These are phyloP conservation scores for Drosophila nasuta DNA, from an alignment of 1,140 invertebrate species.

Conservation along the genomic window DNA sequence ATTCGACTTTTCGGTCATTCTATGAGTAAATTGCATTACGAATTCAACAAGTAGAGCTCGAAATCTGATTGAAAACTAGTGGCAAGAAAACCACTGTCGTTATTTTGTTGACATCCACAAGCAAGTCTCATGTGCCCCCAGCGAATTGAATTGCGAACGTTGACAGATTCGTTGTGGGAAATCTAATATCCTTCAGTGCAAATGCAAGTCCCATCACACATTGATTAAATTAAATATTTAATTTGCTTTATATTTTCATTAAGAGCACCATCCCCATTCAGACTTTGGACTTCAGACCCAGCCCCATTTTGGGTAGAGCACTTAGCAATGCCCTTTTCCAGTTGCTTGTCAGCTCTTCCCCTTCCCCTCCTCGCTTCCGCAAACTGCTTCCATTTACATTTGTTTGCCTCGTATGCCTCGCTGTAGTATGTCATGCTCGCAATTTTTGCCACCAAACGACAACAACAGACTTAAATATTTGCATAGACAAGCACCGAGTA, in stretches of 20 bases:
- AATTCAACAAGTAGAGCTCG: neutral
- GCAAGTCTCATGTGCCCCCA: slow-evolving; percentile 11
- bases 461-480: slow-evolving; percentile 77
- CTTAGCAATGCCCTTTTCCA: slow-evolving; percentile 21
- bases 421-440: slow-evolving; percentile 72
- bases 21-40: too few relatives aligned
- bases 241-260: slow-evolving; percentile 65
- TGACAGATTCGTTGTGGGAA: slow-evolving; percentile 32
- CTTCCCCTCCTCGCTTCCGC: neutral
- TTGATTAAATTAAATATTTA: slow-evolving; percentile 67
- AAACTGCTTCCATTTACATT: slow-evolving; percentile 56
- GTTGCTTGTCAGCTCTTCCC: neutral
- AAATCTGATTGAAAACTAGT: neutral
- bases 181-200: slow-evolving; percentile 14
- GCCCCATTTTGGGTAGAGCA: slow-evolving; percentile 2
- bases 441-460: slow-evolving; percentile 75
- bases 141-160: slow-evolving; percentile 11
- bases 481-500: slow-evolving; percentile 66
- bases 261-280: slow-evolving; percentile 2
- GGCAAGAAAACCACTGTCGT: neutral
- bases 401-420: slow-evolving; percentile 48
- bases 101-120: neutral
- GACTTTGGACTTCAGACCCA: neutral
- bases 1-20: too few relatives aligned
- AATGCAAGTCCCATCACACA: slow-evolving; percentile 26